Evolutionary conservation across 2,888 invertebrate genomes (phyloP).

Genomic region (Cremastinae sp.): DNA sequence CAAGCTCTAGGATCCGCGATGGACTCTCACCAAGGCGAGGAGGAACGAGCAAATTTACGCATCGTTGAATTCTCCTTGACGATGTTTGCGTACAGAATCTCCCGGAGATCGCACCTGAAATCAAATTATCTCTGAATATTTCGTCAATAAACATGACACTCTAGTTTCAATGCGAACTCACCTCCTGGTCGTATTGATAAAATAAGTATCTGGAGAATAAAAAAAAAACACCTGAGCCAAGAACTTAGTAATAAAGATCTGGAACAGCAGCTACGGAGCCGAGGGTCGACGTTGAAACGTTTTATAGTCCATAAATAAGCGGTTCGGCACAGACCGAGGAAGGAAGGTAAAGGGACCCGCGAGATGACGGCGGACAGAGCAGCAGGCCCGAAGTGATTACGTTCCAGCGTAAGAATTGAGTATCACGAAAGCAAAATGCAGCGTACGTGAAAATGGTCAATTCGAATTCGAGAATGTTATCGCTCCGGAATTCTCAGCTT

Average conservation of each 20-base stretch:
- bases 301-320: constrained; percentile 61
- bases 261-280: constrained; percentile 24
- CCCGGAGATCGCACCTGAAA: too few relatives aligned
- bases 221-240: not conserved
- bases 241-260: constrained; percentile 19
- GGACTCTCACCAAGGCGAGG: not conserved
- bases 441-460: too few relatives aligned
- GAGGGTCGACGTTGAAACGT: constrained; percentile 48
- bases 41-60: not conserved
- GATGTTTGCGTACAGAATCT: too few relatives aligned
- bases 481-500: constrained; percentile 45
- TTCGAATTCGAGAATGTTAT: too few relatives aligned
- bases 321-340: constrained; percentile 51
- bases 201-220: too few relatives aligned
- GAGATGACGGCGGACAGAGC: constrained; percentile 21
- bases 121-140: too few relatives aligned
- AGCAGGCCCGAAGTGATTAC: constrained; percentile 51
- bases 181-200: too few relatives aligned
- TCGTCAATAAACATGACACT: too few relatives aligned
- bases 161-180: too few relatives aligned
- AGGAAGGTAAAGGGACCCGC: too few relatives aligned
- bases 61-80: too few relatives aligned
- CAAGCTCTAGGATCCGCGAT: constrained; percentile 11
- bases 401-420: constrained; percentile 18
- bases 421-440: too few relatives aligned